A percentile compares a stretch with the other conserved stretches of the same genome.
phyloP scores from a whole-genome alignment of 2,113 vertebrate species.

The Halcyon malimbica region DNA sequence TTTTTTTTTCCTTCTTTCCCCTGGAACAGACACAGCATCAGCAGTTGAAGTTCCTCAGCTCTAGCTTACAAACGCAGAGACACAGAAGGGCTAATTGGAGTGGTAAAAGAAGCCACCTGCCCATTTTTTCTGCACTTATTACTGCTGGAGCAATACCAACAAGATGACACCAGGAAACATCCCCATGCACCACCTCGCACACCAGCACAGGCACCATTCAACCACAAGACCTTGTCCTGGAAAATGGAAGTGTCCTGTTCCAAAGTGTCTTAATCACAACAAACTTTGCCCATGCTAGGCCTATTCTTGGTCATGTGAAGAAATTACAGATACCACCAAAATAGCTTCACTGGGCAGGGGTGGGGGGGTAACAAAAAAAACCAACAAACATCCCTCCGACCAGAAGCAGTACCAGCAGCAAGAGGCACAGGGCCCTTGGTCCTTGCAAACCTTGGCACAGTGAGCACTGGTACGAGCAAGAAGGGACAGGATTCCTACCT shows the following conservation, averaged over 20 bases:
- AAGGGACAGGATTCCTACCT: background rate
- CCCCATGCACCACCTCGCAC: background rate
- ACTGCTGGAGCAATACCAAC: background rate
- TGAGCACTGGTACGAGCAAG: background rate
- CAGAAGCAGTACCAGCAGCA: background rate
- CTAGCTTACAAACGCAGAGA: background rate
- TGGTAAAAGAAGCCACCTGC: background rate
- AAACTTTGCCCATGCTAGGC: background rate
- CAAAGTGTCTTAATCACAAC: background rate
- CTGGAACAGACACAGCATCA: background rate
- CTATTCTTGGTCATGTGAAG: background rate
- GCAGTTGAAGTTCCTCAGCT: background rate
- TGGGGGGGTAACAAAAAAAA: no score
- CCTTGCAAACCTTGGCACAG: background rate
- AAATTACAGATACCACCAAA: background rate
- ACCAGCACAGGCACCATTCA: background rate
- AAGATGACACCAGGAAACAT: background rate
- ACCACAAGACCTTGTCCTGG: background rate
- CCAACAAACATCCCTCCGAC: accelerated
- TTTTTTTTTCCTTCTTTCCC: no score
- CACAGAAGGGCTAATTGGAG: background rate
- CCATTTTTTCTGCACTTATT: background rate
- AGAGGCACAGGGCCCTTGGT: accelerated
- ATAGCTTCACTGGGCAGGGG: background rate
- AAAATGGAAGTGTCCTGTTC: background rate